Evolutionary conservation across 1,140 invertebrate genomes (phyloP).

Genomic region (Trichonephila clavata): DNA sequence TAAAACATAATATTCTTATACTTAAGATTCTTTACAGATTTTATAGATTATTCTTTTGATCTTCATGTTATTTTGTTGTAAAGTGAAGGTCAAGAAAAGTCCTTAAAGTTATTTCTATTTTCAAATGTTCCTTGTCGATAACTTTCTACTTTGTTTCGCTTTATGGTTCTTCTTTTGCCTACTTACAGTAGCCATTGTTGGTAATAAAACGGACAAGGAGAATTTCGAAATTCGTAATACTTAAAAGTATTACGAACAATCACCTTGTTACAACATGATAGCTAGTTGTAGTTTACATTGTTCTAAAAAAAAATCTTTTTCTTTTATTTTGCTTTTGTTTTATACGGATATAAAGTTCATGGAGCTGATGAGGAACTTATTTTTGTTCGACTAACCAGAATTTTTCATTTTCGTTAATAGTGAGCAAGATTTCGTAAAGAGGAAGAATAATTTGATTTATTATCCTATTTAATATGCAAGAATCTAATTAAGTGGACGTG

Average conservation of each 20-base stretch:
- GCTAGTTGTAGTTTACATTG: background rate
- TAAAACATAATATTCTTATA: no score
- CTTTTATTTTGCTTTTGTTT: background rate
- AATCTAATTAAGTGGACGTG: no score
- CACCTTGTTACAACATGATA: background rate
- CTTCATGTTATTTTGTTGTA: background rate
- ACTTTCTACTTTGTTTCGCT: background rate
- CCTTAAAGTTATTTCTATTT: background rate
- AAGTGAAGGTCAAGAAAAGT: background rate
- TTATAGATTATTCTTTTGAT: no score
- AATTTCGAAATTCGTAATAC: constrained; percentile 17
- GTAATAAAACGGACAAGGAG: background rate
- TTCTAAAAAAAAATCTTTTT: background rate
- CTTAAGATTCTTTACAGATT: no score
- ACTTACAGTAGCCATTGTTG: background rate
- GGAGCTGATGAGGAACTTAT: no score
- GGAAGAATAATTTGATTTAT: no score
- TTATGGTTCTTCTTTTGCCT: background rate
- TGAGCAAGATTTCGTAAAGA: no score
- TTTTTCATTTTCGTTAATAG: no score
- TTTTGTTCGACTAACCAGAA: no score
- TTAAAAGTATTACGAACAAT: background rate
- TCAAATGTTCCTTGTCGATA: background rate
- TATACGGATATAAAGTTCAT: background rate
- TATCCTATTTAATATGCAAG: no score